Base-by-base conservation (phyloP, 2,888 invertebrate genomes). In the Phyllotreta striolata region DNA sequence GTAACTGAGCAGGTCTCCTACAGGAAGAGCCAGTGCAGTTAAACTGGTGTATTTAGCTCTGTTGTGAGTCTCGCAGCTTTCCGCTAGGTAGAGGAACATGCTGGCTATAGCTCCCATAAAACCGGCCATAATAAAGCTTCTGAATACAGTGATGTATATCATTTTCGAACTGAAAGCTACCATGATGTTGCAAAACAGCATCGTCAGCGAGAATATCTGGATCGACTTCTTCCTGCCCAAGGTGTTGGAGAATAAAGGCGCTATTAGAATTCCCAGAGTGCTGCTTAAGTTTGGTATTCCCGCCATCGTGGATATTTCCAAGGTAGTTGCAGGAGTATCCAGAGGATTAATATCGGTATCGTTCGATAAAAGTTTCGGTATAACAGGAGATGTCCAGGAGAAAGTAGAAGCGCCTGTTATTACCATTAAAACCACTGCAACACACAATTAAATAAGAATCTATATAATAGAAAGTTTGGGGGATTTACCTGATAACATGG, bases 201-300 rank as follows among this genome's bases (percentile, higher is more conserved):
- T 56, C 9, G 8, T 37, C 9, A 56, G 8, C 4, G 37, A 9
- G 5, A 9, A 13, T 12, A 56, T 9, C 10, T 35, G 6, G 7
- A 92, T 80, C 0, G 88, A 85, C 83, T 84, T 85, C 81, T 89
- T 91, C n/a, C 90, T 83, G 0, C 91, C 91, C 61, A 88, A 81
- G 68, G 81, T 85, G 52, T 89, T 86, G 0, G 89, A 87, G 1
- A 87, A 78, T 9, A 85, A 85, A 13, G 90, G 90, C 0, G 89
- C 89, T n/a, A 86, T 76, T 73, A 90, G 88, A 0, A 90, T 88
- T 1, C 91, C 91, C 80, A 82, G 63, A 35, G 81, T 78, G 1
- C 84, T 82, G 6, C 85, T 85, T 51, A 84, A 56, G 0, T 82
- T 76, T 7, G 81, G 70, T 56, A 84, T 70, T 1, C 83, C 83